A percentile compares a stretch with the other conserved stretches of the same genome.
Conservation (phyloP, 2,888 invertebrate genomes). For the Lithophane socia region DNA sequence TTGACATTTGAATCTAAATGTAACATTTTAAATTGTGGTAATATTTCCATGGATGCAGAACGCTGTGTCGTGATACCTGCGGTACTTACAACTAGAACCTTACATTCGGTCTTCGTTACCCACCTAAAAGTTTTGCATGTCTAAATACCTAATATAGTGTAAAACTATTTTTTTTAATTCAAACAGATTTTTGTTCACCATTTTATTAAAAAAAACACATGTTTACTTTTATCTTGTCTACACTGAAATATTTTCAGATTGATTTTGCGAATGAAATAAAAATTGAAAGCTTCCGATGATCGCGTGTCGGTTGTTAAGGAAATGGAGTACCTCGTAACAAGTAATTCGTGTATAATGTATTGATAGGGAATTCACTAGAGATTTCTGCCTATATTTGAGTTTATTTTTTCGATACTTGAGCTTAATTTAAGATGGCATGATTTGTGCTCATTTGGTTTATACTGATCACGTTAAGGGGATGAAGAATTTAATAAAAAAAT, state of each 20-base stretch:
- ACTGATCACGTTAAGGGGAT: neutral
- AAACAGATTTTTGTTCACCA: neutral
- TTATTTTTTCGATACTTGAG: neutral
- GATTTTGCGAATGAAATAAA: slow-evolving; percentile 42
- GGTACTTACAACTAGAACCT: neutral
- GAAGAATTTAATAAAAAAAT: neutral
- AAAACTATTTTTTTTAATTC: neutral
- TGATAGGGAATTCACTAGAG: slow-evolving; percentile 36
- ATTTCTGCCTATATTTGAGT: slow-evolving; percentile 1
- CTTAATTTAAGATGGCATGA: slow-evolving; percentile 7
- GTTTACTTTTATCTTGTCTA: neutral
- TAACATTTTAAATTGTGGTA: neutral
- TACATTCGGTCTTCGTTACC: neutral
- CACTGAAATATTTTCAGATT: slow-evolving; percentile 18
- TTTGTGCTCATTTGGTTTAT: neutral
- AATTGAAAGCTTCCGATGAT: slow-evolving; percentile 49
- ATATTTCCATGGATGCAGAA: neutral
- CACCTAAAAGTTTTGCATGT: too few relatives aligned
- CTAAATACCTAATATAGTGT: neutral
- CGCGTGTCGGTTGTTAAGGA: slow-evolving; percentile 48
- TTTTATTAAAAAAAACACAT: neutral
- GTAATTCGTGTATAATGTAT: slow-evolving; percentile 43
- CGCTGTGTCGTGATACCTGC: neutral
- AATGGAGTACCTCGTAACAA: slow-evolving; percentile 53
- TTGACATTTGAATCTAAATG: neutral